These are phyloP conservation scores for Vulpes vulpes DNA, from an alignment of 2,113 vertebrate species.

Conservation along the genomic window DNA sequence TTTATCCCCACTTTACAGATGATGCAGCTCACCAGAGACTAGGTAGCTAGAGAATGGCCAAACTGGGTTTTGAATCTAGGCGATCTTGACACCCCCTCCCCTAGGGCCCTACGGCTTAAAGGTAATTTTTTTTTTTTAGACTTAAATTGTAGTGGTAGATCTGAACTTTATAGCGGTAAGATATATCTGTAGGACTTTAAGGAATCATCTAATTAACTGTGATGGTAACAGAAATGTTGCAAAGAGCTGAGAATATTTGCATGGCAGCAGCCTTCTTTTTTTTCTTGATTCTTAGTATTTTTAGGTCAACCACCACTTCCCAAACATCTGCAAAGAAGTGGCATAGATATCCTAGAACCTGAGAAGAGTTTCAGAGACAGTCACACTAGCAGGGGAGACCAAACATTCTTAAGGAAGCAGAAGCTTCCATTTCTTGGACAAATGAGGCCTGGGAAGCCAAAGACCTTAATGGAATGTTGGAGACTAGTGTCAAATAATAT, in stretches of 20 bases:
- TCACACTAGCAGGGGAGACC: conserved; percentile 1
- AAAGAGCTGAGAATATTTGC: conserved; percentile 27
- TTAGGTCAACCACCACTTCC: conserved; percentile 27
- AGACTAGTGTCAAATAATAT: conserved; percentile 14
- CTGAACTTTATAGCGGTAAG: not conserved
- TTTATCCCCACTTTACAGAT: conserved; percentile 14
- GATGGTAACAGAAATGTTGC: not conserved
- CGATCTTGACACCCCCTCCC: not conserved
- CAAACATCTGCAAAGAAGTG: conserved; percentile 17
- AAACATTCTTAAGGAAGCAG: conserved; percentile 31
- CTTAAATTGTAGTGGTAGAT: not conserved
- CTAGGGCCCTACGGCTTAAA: not conserved
- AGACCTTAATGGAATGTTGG: conserved; percentile 31
- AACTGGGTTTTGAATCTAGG: not conserved
- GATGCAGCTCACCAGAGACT: not conserved
- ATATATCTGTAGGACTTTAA: not conserved
- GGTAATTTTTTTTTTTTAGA: conserved; percentile 12
- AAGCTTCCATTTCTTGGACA: not conserved
- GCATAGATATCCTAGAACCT: not conserved
- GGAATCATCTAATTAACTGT: not conserved
- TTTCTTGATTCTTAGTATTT: conserved; percentile 50
- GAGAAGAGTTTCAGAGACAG: conserved; percentile 17
- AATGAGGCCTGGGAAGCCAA: not conserved
- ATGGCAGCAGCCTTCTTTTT: not conserved
- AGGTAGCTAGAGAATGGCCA: not conserved